Base-by-base conservation (phyloP, 2,113 vertebrate species). In the Ceyx melanurus region DNA sequence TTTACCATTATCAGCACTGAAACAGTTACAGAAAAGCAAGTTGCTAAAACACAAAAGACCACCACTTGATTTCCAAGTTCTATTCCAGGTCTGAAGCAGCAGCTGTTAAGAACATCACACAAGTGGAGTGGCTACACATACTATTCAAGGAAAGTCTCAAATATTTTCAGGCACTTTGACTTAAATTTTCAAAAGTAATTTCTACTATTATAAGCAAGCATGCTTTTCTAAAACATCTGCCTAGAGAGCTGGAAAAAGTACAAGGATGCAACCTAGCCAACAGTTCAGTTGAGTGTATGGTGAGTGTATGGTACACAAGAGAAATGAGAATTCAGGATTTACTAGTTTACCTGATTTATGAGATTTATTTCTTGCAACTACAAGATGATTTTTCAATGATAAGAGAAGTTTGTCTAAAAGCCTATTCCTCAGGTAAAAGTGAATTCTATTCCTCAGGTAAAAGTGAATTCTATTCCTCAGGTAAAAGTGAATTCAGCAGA, bases 311-410 rank as follows among this genome's bases (percentile, higher is more conserved):
- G 25, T 7, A 40, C 0, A 0, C 6, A 5, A 48, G 22, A 76
- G 31, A n/a, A 82, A 53, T 5, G 56, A 80, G 43, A 17, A 7
- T 28, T 70, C 45, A n/a, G 3, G 19, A 22, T 51, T 67, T 43
- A 48, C 28, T 37, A n/a, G 5, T 1, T 7, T 0, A 51, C n/a
- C 50, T 50, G 21, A 13, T 72, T 43, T 42, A 25, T 29, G 12
- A 37, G 15, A 35, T 57, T 35, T 23, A 13, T 28, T 77, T 86
- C 48, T 28, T 35, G 15, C 35, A 57, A 23, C 31, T 12, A 13
- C 0, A 0, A 82, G n/a, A 31, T n/a, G 11, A 86, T 21, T 66
- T 50, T 45, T 68, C 54, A 57, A 5, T 1, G 3, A 25, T 3
- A 33, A 25, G 17, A 43, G 7, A 60, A 82, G 31, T 33, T n/a